Conservation (phyloP, 1,140 invertebrate species). For the Cheumatopsyche charites region DNA sequence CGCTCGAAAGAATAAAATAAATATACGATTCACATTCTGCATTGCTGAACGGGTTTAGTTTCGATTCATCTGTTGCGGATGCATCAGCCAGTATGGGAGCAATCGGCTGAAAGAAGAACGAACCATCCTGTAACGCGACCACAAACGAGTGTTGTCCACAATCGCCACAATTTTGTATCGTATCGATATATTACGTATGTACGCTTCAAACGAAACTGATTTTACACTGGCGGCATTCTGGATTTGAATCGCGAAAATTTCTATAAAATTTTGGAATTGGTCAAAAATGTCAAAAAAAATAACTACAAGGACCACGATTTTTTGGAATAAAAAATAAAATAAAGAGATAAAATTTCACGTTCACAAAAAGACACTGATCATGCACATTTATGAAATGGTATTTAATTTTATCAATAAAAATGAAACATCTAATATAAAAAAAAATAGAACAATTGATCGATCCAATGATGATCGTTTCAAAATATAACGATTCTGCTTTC, state of each 20-base stretch:
- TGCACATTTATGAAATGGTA: slow-evolving; percentile 29
- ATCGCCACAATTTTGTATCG: no score
- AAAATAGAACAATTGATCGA: slow-evolving; percentile 13
- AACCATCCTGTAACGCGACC: no score
- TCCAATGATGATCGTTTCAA: not conserved
- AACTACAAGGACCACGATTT: slow-evolving; percentile 33
- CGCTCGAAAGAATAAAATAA: slow-evolving; percentile 16
- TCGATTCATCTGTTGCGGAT: slow-evolving; percentile 30
- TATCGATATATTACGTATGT: not conserved
- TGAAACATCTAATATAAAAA: slow-evolving; percentile 4
- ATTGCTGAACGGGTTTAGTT: slow-evolving; percentile 32
- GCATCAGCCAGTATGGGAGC: not conserved
- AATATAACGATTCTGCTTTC: not conserved
- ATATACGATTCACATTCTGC: slow-evolving; percentile 27
- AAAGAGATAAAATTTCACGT: slow-evolving; percentile 37
- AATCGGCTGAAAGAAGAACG: not conserved
- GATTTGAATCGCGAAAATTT: not conserved
- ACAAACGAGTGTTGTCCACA: no score
- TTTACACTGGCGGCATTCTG: not conserved
- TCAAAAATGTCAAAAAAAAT: slow-evolving; percentile 38
- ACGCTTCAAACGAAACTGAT: not conserved
- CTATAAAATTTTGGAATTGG: slow-evolving; percentile 18
- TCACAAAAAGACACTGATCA: slow-evolving; percentile 36
- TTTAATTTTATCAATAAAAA: not conserved
- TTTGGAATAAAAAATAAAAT: slow-evolving; percentile 33